Evolutionary conservation across 2,797 vertebrate species (phyloP).

Genomic region (Syndactyla subalaris): DNA sequence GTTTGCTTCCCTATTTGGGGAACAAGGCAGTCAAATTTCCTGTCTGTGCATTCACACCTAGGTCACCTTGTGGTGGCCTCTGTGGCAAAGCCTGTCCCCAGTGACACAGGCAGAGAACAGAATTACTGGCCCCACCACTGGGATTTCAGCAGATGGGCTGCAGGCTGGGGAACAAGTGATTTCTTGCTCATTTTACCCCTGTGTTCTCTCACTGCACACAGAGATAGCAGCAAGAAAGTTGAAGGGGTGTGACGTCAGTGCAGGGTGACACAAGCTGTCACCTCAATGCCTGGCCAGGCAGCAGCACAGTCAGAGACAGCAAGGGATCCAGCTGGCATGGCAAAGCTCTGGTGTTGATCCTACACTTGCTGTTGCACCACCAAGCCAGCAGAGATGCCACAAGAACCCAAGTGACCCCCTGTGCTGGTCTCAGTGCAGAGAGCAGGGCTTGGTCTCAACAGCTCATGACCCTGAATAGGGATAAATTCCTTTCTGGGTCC

Average conservation of each 20-base stretch:
- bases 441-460: not conserved
- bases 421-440: not conserved
- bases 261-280: not conserved
- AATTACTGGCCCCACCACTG: not conserved
- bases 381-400: not conserved
- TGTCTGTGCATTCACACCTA: not conserved
- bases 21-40: not conserved
- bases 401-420: not conserved
- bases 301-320: not conserved
- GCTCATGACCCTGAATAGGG: not conserved
- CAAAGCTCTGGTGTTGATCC: not conserved
- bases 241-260: not conserved
- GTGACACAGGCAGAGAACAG: not conserved
- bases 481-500: not conserved
- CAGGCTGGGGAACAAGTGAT: not conserved
- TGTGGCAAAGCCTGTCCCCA: not conserved
- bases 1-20: not conserved
- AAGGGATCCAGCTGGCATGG: not conserved
- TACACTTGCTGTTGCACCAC: not conserved
- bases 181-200: not conserved
- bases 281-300: not conserved
- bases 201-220: not conserved
- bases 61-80: not conserved
- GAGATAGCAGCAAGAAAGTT: not conserved
- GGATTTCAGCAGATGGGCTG: not conserved